phyloP scores from a whole-genome alignment of 2,888 invertebrate species.

The Scaptomyza parva region DNA sequence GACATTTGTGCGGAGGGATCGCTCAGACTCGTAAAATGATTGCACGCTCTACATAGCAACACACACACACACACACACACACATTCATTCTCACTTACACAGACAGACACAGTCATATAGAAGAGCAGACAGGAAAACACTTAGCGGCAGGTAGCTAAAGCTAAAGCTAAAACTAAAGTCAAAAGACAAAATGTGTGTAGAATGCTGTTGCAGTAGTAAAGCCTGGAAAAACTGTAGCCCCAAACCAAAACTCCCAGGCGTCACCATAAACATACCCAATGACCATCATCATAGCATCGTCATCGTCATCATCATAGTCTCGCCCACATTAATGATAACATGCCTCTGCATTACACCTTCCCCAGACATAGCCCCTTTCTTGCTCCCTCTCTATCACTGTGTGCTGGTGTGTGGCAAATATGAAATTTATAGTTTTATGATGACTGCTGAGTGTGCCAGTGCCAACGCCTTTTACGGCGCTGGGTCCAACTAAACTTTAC shows the following conservation, averaged over 20 bases:
- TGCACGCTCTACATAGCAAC: constrained; percentile 73
- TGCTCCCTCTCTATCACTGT: constrained; percentile 19
- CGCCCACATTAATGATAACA: constrained; percentile 75
- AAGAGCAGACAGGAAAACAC: constrained; percentile 65
- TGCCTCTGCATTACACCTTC: constrained; percentile 44
- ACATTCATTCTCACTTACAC: not conserved
- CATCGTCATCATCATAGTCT: constrained; percentile 60
- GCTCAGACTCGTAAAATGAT: constrained; percentile 76
- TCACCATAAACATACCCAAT: constrained; percentile 76
- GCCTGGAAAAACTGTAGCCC: constrained; percentile 18
- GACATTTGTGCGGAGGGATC: constrained; percentile 65
- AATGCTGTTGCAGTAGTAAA: constrained; percentile 27
- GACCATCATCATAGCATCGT: constrained; percentile 51
- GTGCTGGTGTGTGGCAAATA: constrained; percentile 69
- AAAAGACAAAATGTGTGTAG: constrained; percentile 58
- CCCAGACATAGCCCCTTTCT: constrained; percentile 15
- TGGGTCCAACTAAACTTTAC: constrained; percentile 76
- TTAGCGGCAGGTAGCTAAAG: constrained; percentile 74
- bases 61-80: constrained; percentile 24
- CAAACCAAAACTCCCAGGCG: constrained; percentile 71
- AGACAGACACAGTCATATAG: constrained; percentile 11
- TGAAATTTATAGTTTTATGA: constrained; percentile 83
- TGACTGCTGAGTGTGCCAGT: constrained; percentile 80
- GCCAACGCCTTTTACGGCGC: constrained; percentile 75
- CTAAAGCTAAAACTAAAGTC: constrained; percentile 44